Base-by-base conservation (phyloP, 2,797 vertebrate genomes). In the Gouania willdenowi region DNA sequence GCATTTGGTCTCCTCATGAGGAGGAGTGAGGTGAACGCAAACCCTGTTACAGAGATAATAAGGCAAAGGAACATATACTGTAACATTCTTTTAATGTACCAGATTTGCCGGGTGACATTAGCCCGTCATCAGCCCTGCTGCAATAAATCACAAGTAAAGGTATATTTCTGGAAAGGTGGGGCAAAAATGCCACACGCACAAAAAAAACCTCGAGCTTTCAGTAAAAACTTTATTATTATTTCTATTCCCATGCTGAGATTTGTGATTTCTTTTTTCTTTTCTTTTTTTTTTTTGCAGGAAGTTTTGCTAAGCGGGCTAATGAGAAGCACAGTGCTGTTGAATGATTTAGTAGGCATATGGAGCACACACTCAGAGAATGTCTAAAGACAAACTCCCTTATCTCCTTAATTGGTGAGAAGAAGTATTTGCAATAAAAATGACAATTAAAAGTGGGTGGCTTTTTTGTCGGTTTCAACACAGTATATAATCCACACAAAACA, bases 301-400 rank as follows among this genome's bases (percentile, higher is more conserved):
- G 89, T 92, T 94, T 93, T 91, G 85, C 88, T 91, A 91, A 92
- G 89, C 77, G 82, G 85, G 89, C 89, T 94, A 92, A 93, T 93
- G 91, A 95, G 91, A 91, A 87, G 82, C 86, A 81, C 83, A 51
- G 59, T 79, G 75, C 86, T 92, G 86, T 86, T 87, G 92, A 94
- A 93, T 93, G 91, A 91, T 91, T 91, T 91, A 88, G 84, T 83
- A 38, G 81, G 74, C 69, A 85, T 83, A 80, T 84, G 58, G 66
- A 81, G 76, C 72, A 61, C 58, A 71, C 70, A 56, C 61, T 57
- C 56, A 60, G 52, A 49, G 56, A 66, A 75, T 70, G 75, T 88
- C 85, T 81, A 77, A 85, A 84, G 86, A 86, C 79, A 88, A 69
- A 87, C 88, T 88, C 78, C 88, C 86, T 64, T 81, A 90, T 81